Evolutionary conservation across 2,888 invertebrate genomes (phyloP), one percentile per base, ranked within the genome.

Genomic region (Dolichomitus sp.): DNA sequence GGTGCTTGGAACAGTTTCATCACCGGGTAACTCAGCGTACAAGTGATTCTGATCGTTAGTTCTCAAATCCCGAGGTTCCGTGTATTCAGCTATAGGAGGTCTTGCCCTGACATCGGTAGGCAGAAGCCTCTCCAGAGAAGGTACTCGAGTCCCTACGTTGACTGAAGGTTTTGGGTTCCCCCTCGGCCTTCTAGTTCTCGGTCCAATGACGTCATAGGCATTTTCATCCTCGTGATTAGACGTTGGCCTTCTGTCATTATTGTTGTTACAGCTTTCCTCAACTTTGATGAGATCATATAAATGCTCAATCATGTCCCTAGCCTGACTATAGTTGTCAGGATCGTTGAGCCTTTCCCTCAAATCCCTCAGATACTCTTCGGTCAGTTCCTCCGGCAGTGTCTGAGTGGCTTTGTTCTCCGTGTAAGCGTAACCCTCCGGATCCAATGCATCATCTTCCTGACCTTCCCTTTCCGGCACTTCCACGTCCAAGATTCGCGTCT

Each of bases 271-370:
- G 84, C 95, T 95, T 87, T 96, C 96, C 89, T 96, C 96, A 3
- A 96, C 95, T 90, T 97, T 96, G 65, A 97, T 96, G 70, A 96
- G 94, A 91, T 97, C 97, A 89, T 97, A 97, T 6, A 97, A 94
- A 88, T 96, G 96, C 90, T 97, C 97, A 81, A 97, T 97, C 94
- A 96, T 96, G 92, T 97, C 97, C 50, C 96, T 94, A 2, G 97
- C 97, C 90, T 97, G 96, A 73, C 96, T 95, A 87, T 96, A 97
- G 79, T 96, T 96, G 74, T 96, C 95, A 0, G 97, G 97, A 90
- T 96, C 96, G 87, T 97, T 96, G 7, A 97, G 92, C 88, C 96
- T 95, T 86, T 96, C 96, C 77, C 96, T 95, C 17, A 97, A 94
- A 84, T 96, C 95, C 86, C 95, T 96, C 80, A 97, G 93, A 68